phyloP scores from a whole-genome alignment of 2,888 invertebrate species.

The Mythimna impura region DNA sequence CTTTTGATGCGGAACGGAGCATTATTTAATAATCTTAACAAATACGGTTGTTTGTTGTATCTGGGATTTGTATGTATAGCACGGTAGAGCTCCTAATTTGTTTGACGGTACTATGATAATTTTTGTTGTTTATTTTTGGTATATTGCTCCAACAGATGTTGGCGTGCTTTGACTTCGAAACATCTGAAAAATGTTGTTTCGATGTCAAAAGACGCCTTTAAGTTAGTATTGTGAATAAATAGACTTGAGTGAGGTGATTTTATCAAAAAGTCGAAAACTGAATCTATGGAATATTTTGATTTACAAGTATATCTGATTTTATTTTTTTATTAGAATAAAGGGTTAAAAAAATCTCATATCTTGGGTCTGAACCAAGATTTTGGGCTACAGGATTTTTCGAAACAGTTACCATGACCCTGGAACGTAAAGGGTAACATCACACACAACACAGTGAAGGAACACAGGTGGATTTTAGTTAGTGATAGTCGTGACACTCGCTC shows the following conservation, averaged over 20 bases:
- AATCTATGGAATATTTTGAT: background rate
- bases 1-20: slow-evolving; percentile 48
- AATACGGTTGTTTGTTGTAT: slow-evolving; percentile 29
- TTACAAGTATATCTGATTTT: background rate
- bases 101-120: slow-evolving; percentile 57
- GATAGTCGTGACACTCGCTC: too few species aligned
- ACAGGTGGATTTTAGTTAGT: too few species aligned
- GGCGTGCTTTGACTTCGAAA: slow-evolving; percentile 4
- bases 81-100: slow-evolving; percentile 35
- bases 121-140: slow-evolving; percentile 39
- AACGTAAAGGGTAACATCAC: too few species aligned
- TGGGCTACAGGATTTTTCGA: too few species aligned
- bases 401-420: too few species aligned
- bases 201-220: background rate
- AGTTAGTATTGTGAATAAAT: background rate
- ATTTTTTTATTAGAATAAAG: background rate
- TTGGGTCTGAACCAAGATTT: too few species aligned
- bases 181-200: slow-evolving; percentile 2
- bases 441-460: too few species aligned
- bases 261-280: background rate
- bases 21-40: slow-evolving; percentile 32
- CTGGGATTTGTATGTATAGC: slow-evolving; percentile 10
- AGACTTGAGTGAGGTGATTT: background rate
- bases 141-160: slow-evolving; percentile 11
- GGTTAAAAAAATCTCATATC: too few species aligned